Conservation (phyloP, 2,797 vertebrate genomes). For the Enteromius viviparus region DNA sequence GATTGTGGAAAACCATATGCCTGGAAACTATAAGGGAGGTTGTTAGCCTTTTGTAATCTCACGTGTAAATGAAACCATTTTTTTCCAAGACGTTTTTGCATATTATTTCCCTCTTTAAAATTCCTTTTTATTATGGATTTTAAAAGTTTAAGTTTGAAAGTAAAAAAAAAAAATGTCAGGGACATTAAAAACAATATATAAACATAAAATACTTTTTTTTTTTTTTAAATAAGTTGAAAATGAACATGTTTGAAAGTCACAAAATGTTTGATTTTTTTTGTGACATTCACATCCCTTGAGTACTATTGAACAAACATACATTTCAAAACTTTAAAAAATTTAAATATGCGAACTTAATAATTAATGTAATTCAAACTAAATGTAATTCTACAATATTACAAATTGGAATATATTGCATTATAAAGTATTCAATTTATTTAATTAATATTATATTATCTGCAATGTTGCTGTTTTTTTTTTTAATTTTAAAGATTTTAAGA, state of each 20-base stretch:
- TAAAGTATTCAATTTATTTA: not conserved
- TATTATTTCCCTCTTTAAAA: not conserved
- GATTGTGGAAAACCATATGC: not conserved
- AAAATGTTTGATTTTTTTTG: not conserved
- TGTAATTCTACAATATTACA: not conserved
- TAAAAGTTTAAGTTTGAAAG: not conserved
- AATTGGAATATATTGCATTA: not conserved
- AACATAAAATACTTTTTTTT: not conserved
- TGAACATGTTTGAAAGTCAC: not conserved
- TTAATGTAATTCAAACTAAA: not conserved
- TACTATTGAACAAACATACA: not conserved
- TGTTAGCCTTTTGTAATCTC: not conserved
- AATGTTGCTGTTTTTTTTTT: not conserved
- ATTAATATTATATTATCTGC: not conserved
- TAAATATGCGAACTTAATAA: not conserved
- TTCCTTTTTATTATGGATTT: not conserved
- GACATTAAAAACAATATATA: not conserved
- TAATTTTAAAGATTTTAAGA: not conserved
- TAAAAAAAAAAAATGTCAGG: not conserved
- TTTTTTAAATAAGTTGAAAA: not conserved
- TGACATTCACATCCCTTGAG: not conserved
- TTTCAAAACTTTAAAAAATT: not conserved
- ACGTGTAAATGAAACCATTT: not conserved
- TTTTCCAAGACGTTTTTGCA: not conserved
- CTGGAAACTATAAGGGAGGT: not conserved